Evolutionary conservation across 2,888 invertebrate species (phyloP).

Genomic region (Cataglyphis cursor): DNA sequence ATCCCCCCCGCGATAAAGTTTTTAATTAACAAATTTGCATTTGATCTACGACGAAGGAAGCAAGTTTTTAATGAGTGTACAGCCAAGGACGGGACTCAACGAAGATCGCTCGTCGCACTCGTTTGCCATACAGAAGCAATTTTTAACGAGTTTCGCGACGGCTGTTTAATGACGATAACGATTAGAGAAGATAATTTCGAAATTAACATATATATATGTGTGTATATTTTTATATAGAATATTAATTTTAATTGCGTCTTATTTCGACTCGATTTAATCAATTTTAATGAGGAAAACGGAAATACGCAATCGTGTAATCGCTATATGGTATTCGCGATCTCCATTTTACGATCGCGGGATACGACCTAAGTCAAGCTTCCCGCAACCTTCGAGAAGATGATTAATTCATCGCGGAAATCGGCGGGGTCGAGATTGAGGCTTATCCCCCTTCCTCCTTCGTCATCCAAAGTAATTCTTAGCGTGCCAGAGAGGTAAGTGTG

Average conservation of each 20-base stretch:
- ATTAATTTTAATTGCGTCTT: background rate
- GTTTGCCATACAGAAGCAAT: constrained; percentile 15
- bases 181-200: background rate
- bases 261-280: background rate
- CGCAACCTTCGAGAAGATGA: constrained; percentile 22
- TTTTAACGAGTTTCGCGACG: background rate
- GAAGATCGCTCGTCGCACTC: constrained; percentile 2
- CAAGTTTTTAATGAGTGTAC: constrained; percentile 47
- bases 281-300: background rate
- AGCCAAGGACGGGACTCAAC: background rate
- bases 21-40: constrained; percentile 62
- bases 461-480: constrained; percentile 44
- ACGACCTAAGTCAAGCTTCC: background rate
- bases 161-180: background rate
- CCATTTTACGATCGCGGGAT: background rate
- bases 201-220: background rate
- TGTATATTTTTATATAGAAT: background rate
- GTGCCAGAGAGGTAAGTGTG: constrained; percentile 44
- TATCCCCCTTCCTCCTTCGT: background rate
- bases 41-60: constrained; percentile 33
- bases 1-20: constrained; percentile 35
- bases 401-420: constrained; percentile 28
- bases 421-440: constrained; percentile 5
- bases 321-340: constrained; percentile 9
- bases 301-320: background rate